A percentile compares a stretch with the other conserved stretches of the same genome.
These are phyloP conservation scores for Borostomias antarcticus DNA, from an alignment of 2,797 vertebrate genomes.

Conservation along the genomic window DNA sequence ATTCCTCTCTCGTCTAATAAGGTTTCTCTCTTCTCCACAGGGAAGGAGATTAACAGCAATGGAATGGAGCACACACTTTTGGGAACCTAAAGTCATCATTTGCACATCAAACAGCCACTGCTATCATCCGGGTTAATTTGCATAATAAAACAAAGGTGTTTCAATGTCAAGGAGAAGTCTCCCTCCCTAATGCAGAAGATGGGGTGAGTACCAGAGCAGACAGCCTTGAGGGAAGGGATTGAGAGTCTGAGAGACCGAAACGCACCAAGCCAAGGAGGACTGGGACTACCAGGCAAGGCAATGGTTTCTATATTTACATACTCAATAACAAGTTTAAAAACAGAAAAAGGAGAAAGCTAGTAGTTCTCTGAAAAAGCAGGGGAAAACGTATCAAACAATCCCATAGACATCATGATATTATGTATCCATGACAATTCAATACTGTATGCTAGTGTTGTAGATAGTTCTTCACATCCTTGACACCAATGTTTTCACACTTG, in stretches of 20 bases:
- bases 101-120: conserved; percentile 70
- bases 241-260: no score
- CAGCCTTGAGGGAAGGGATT: not conserved
- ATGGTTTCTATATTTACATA: not conserved
- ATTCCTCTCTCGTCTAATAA: conserved; percentile 59
- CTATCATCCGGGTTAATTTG: conserved; percentile 64
- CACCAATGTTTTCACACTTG: conserved; percentile 10
- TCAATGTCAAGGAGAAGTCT: conserved; percentile 72
- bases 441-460: not conserved
- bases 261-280: not conserved
- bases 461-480: not conserved
- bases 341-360: not conserved
- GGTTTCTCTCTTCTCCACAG: conserved; percentile 57
- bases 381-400: not conserved
- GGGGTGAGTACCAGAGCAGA: conserved; percentile 2
- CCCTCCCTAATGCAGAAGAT: conserved; percentile 35
- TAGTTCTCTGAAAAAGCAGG: not conserved
- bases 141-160: conserved; percentile 69
- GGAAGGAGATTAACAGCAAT: conserved; percentile 74
- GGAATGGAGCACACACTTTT: conserved; percentile 60
- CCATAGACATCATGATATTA: not conserved
- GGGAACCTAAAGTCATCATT: conserved; percentile 71
- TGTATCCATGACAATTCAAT: not conserved
- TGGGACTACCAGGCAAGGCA: not conserved
- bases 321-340: not conserved